phyloP scores from a whole-genome alignment of 2,113 vertebrate genomes.

The Larimichthys polyactis region DNA sequence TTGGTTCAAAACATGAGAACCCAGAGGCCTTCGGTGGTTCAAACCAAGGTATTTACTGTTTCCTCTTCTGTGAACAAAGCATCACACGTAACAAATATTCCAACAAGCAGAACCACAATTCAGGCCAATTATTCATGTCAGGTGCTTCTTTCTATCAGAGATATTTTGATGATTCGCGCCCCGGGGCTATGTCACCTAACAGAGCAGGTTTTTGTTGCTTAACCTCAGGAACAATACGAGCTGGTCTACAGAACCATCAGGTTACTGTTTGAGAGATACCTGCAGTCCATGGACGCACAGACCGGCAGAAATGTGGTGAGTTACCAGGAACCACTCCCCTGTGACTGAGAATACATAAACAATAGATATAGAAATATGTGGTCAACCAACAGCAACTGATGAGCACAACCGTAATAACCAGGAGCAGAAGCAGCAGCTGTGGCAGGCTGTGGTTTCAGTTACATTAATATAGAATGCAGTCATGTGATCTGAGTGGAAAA shows the following conservation, averaged over 20 bases:
- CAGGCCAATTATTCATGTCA: constrained; percentile 1
- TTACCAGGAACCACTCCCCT: not conserved
- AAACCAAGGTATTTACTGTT: constrained; percentile 89
- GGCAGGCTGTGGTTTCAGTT: constrained; percentile 42
- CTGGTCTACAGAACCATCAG: constrained; percentile 90
- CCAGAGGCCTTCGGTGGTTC: constrained; percentile 93
- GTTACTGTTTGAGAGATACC: constrained; percentile 89
- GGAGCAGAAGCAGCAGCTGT: constrained; percentile 9
- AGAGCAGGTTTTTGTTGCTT: constrained; percentile 49
- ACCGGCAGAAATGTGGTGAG: constrained; percentile 59
- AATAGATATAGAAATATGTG: not conserved
- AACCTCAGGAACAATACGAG: constrained; percentile 92
- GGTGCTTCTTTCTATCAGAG: not conserved
- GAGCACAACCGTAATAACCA: not conserved
- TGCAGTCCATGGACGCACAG: constrained; percentile 73
- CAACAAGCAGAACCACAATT: constrained; percentile 44
- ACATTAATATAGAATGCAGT: constrained; percentile 9
- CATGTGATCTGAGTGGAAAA: constrained; percentile 37
- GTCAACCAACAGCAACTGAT: not conserved
- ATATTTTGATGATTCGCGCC: constrained; percentile 1
- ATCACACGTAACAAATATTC: not conserved
- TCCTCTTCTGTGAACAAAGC: not conserved
- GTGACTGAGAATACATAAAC: not conserved
- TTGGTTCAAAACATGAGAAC: constrained; percentile 95
- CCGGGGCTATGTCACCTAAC: constrained; percentile 18